Conservation (phyloP, 2,113 vertebrate species). For the Anoplopoma fimbria region DNA sequence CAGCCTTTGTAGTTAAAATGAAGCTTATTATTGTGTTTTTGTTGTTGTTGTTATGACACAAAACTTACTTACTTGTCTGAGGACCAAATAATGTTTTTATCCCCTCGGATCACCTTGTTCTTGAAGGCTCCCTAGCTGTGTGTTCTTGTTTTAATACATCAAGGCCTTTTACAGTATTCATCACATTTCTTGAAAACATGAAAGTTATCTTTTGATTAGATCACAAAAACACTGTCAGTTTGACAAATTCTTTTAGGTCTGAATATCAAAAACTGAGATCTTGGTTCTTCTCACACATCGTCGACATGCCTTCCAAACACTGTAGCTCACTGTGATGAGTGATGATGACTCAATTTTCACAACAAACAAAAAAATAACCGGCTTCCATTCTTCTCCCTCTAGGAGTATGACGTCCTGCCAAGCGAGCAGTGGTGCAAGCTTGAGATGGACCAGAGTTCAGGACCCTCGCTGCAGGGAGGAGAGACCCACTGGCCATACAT, state of each 20-base stretch:
- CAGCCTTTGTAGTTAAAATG: slow-evolving; percentile 59
- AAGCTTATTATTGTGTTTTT: slow-evolving; percentile 31
- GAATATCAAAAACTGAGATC: neutral
- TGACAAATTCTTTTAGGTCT: neutral
- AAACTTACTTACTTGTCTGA: neutral
- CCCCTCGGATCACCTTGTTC: neutral
- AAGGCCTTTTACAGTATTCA: neutral
- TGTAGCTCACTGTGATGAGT: neutral
- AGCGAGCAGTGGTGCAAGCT: slow-evolving; percentile 89
- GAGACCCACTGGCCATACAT: slow-evolving; percentile 84
- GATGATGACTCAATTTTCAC: neutral
- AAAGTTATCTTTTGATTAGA: neutral
- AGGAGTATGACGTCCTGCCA: slow-evolving; percentile 84
- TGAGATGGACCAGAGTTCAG: slow-evolving; percentile 77
- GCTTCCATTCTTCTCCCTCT: neutral
- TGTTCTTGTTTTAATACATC: neutral
- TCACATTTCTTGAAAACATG: neutral
- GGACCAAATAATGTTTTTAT: neutral
- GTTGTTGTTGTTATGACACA: slow-evolving; percentile 17
- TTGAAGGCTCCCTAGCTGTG: neutral
- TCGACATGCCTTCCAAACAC: neutral
- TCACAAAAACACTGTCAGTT: neutral
- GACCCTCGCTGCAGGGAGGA: slow-evolving; percentile 76
- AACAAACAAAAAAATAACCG: neutral
- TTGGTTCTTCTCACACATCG: neutral